Evolutionary conservation across 2,113 vertebrate genomes (phyloP), one percentile per base, ranked within the genome.

Genomic region (Nipponia nippon): DNA sequence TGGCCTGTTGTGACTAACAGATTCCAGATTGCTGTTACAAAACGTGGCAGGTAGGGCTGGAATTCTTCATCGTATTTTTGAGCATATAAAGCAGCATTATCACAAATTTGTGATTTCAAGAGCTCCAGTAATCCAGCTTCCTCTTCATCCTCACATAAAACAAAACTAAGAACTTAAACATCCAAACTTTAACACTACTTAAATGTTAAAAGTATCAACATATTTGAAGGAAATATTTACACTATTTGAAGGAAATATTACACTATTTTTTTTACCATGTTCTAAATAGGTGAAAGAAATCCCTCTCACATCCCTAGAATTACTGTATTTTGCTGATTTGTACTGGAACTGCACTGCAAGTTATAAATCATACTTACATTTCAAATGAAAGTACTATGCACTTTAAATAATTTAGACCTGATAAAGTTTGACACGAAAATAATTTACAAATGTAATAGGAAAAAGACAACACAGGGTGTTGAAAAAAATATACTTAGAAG

Each of bases 41-140:
- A 99, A 42, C 98, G 99, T 16, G 99, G 99, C 91, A 99, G 96
- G 91, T 99, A 99, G 6, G 98, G 99, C 90, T 99, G 99, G 93
- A 99, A 99, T 84, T 99, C 99, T 94, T 99, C 99, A 69, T 99
- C 99, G 0, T 99, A 99, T 96, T 99, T 99, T 93, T 99, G 99
- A 94, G 99, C 99, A 34, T 99, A 99, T 46, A 99, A 98, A 56
- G 99, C 99, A 84, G 99, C 99, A 66, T 99, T 99, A 96, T 99
- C 99, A 97, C 99, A 99, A 90, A 99, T 99, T 91, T 99, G 99
- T 67, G 99, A 99, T 95, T 99, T 99, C 87, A 99, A 98, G 78
- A 99, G 98, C 97, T 99, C 99, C 97, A 99, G 93, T 59, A 99
- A 99, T 30, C 99, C 99, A 12, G 99, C 99, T 97, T 99, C 99